Percentiles rank a stretch among this genome's conserved stretches.
Conservation (phyloP, 2,797 vertebrate species). For the Lophius americanus region DNA sequence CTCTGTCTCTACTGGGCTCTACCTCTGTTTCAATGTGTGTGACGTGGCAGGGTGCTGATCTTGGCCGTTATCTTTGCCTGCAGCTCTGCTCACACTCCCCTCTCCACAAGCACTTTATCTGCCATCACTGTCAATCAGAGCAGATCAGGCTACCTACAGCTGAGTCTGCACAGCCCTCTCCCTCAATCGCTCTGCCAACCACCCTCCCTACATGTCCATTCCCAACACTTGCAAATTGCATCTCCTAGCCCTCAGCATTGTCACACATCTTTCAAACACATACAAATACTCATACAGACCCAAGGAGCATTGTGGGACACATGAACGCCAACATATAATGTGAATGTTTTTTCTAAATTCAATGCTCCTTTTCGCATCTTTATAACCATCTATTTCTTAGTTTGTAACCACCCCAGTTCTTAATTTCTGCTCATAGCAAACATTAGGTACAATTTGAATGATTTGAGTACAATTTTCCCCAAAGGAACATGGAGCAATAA, state of each 20-base stretch:
- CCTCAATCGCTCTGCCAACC: constrained; percentile 20
- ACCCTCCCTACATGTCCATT: constrained; percentile 45
- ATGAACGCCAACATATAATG: not conserved
- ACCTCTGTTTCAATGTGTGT: constrained; percentile 36
- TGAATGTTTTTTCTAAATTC: constrained; percentile 4
- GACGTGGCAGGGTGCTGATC: constrained; percentile 77
- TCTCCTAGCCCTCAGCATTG: constrained; percentile 6
- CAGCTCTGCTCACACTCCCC: constrained; percentile 78
- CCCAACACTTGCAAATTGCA: constrained; percentile 18
- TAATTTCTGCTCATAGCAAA: constrained; percentile 44
- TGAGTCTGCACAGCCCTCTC: constrained; percentile 51
- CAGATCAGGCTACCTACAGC: constrained; percentile 77
- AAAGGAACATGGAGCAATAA: constrained; percentile 31
- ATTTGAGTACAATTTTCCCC: constrained; percentile 41
- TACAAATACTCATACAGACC: not conserved
- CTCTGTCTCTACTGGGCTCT: constrained; percentile 52
- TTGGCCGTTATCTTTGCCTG: constrained; percentile 78
- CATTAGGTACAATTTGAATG: constrained; percentile 49
- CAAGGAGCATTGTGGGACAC: not conserved
- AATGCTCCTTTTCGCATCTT: not conserved
- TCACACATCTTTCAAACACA: constrained; percentile 2
- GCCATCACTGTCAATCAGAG: constrained; percentile 82
- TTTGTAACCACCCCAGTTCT: constrained; percentile 6
- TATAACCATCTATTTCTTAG: too few relatives aligned
- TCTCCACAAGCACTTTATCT: constrained; percentile 77